Conservation (phyloP, 2,888 invertebrate species). For the Scrobipalpa costella region DNA sequence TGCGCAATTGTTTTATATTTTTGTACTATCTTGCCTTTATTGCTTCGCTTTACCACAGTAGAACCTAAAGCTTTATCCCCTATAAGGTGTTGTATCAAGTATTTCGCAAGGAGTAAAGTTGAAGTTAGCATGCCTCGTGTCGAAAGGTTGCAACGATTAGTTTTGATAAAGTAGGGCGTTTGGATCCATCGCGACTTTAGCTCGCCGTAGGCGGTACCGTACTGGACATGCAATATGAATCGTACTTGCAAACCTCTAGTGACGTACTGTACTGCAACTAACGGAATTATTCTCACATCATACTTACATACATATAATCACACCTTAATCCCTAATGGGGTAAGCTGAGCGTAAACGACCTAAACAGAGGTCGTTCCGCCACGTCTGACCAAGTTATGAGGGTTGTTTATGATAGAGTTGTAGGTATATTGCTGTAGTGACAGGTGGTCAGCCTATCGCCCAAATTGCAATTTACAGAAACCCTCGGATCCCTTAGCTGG, state of each 20-base stretch:
- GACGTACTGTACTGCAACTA: conserved; percentile 51
- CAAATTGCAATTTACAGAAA: too few relatives aligned
- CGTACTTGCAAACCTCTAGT: conserved; percentile 50
- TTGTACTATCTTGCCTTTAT: conserved; percentile 47
- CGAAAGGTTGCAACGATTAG: conserved; percentile 32
- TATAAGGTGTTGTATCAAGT: neutral
- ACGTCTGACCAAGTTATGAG: too few relatives aligned
- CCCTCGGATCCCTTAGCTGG: too few relatives aligned
- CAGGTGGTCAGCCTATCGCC: too few relatives aligned
- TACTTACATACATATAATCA: neutral
- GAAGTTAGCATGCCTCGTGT: conserved; percentile 22
- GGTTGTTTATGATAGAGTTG: too few relatives aligned
- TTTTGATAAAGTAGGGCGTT: conserved; percentile 40
- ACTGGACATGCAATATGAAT: conserved; percentile 75
- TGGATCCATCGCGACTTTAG: conserved; percentile 51
- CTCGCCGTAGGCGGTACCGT: conserved; percentile 72
- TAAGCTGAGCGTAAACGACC: too few relatives aligned
- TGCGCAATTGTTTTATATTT: conserved; percentile 76
- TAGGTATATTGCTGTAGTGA: too few relatives aligned
- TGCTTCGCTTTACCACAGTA: neutral
- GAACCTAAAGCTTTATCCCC: conserved; percentile 13
- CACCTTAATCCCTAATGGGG: too few relatives aligned
- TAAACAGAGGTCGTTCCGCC: too few relatives aligned
- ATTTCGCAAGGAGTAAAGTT: conserved; percentile 3
- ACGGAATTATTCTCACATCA: conserved; percentile 51